phyloP scores from a whole-genome alignment of 2,888 invertebrate genomes.

The Lithophane ornitopus region DNA sequence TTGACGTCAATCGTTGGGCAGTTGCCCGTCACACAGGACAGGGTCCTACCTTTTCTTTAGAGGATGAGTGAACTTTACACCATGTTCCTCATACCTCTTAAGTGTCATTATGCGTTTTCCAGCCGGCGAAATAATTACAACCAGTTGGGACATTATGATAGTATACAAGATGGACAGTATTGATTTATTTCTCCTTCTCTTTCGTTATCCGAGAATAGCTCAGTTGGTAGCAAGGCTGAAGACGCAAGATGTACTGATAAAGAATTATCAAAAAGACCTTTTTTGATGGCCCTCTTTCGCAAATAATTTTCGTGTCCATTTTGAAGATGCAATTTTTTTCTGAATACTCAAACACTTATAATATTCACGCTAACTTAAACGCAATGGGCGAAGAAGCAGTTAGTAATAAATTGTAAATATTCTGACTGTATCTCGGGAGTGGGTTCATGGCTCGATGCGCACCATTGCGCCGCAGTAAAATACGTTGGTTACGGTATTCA shows the following conservation, averaged over 20 bases:
- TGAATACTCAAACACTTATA: neutral
- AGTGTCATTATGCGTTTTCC: neutral
- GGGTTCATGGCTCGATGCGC: constrained; percentile 42
- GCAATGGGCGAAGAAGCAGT: constrained; percentile 19
- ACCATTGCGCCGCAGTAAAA: constrained; percentile 33
- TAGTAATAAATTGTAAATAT: constrained; percentile 22
- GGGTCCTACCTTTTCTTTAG: too few relatives aligned
- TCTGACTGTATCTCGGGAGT: constrained; percentile 30
- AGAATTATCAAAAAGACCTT: neutral
- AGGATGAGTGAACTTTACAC: too few relatives aligned
- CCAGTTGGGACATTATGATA: too few relatives aligned
- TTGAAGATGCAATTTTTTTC: neutral
- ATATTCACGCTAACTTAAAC: neutral
- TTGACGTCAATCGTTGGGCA: too few relatives aligned
- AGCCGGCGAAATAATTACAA: neutral
- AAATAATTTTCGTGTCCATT: neutral
- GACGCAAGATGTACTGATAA: constrained; percentile 21
- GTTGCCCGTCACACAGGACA: too few relatives aligned
- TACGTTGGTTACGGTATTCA: constrained; percentile 32
- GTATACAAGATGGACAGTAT: neutral
- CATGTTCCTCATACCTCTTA: too few relatives aligned
- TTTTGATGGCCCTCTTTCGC: neutral
- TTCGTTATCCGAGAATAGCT: neutral
- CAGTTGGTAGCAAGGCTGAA: neutral
- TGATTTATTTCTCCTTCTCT: neutral